Conservation (phyloP, 2,888 invertebrate genomes). For the Ectemnius cavifrons region DNA sequence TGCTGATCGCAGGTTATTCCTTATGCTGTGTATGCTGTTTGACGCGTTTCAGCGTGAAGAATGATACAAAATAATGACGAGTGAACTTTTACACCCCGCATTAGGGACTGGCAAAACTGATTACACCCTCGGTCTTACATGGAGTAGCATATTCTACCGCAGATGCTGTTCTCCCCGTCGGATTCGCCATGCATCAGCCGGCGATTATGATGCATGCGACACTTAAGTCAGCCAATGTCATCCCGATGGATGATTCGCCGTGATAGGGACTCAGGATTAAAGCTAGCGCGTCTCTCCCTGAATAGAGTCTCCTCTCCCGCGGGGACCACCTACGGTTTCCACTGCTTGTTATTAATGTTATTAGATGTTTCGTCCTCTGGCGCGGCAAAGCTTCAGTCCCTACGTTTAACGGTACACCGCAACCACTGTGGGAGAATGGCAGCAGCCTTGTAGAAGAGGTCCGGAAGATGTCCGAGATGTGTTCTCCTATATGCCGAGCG, state of each 20-base stretch:
- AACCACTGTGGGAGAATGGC: constrained; percentile 62
- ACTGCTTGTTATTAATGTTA: constrained; percentile 66
- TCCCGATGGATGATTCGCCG: constrained; percentile 19
- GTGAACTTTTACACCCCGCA: no score
- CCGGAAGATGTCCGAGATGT: constrained; percentile 60
- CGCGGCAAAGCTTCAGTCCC: constrained; percentile 56
- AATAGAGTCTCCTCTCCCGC: background rate
- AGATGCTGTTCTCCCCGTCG: no score
- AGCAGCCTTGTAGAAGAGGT: constrained; percentile 58
- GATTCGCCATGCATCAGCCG: constrained; percentile 11
- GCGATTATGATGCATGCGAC: constrained; percentile 41
- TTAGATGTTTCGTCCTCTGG: constrained; percentile 66
- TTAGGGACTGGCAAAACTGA: no score
- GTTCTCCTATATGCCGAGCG: constrained; percentile 44
- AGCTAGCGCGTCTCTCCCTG: constrained; percentile 27
- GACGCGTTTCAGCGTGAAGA: no score
- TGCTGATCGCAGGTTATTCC: no score
- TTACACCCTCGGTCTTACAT: no score
- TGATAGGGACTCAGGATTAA: constrained; percentile 16
- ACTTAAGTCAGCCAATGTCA: constrained; percentile 36
- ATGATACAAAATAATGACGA: no score
- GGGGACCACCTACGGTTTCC: constrained; percentile 57
- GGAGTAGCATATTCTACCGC: no score
- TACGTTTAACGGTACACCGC: constrained; percentile 65
- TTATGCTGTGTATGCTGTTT: no score